Evolutionary conservation across 2,888 invertebrate genomes (phyloP).

Genomic region (Chalcosyrphus nemorum): DNA sequence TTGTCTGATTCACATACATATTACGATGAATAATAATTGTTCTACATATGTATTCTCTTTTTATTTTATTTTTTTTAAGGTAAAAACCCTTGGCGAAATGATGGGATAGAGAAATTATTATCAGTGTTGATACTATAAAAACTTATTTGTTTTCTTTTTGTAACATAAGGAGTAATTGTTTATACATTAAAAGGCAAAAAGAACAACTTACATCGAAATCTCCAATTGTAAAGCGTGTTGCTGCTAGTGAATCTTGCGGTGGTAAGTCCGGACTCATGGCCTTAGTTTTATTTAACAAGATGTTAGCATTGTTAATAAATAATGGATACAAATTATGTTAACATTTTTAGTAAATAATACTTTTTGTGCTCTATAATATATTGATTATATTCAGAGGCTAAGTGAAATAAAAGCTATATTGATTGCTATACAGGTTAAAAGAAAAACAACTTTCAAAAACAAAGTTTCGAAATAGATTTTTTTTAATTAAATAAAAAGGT

Average conservation of each 20-base stretch:
- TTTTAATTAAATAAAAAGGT: not conserved
- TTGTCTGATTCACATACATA: too few relatives aligned
- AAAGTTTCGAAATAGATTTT: not conserved
- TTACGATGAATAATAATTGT: too few relatives aligned
- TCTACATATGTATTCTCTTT: too few relatives aligned
- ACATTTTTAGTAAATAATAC: constrained; percentile 17
- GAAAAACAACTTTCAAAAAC: not conserved
- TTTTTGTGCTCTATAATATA: not conserved
- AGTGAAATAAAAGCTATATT: constrained; percentile 28
- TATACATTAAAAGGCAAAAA: constrained; percentile 68
- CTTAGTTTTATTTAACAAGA: constrained; percentile 78
- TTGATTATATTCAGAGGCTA: constrained; percentile 9
- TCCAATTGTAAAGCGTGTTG: constrained; percentile 88
- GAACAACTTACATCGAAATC: constrained; percentile 90
- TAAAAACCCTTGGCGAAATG: too few relatives aligned
- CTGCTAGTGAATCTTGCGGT: constrained; percentile 83
- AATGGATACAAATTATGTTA: constrained; percentile 35
- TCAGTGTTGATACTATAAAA: too few relatives aligned
- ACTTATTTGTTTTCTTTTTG: not conserved
- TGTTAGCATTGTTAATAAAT: constrained; percentile 56
- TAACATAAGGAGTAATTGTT: constrained; percentile 24
- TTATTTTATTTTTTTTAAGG: too few relatives aligned
- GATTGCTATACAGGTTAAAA: not conserved
- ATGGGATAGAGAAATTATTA: not conserved
- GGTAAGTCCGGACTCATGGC: constrained; percentile 86